phyloP scores from a whole-genome alignment of 2,888 invertebrate genomes.

The Eucriotettix oculatus region DNA sequence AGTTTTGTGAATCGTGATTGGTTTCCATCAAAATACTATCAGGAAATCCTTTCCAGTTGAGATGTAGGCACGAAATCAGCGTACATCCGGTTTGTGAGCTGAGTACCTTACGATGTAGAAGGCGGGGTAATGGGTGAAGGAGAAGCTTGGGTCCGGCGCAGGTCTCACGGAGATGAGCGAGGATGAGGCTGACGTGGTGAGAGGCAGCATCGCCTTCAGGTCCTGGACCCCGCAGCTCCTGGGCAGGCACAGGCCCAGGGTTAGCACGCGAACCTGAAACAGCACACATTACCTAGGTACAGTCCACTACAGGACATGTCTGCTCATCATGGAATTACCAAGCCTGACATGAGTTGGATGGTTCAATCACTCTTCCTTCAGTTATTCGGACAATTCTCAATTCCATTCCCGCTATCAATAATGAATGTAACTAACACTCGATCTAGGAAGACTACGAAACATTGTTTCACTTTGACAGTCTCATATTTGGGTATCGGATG shows the following conservation, averaged over 20 bases:
- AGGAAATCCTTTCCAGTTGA: too few relatives aligned
- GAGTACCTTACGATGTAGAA: not conserved
- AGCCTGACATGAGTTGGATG: not conserved
- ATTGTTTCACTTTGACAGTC: too few relatives aligned
- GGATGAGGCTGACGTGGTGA: not conserved
- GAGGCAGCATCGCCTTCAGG: conserved; percentile 31
- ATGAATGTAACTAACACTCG: too few relatives aligned
- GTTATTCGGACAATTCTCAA: too few relatives aligned
- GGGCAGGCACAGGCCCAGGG: conserved; percentile 62
- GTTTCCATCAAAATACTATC: too few relatives aligned
- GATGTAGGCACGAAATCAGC: too few relatives aligned
- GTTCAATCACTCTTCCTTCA: too few relatives aligned
- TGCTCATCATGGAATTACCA: not conserved
- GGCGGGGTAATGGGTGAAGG: not conserved
- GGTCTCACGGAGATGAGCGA: not conserved
- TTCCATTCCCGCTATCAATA: too few relatives aligned
- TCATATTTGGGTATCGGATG: too few relatives aligned
- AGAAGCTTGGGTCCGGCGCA: not conserved
- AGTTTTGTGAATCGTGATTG: too few relatives aligned
- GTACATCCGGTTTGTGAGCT: too few relatives aligned
- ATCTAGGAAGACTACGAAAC: too few relatives aligned
- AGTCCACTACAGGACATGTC: not conserved
- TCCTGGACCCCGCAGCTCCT: conserved; percentile 44
- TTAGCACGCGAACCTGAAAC: conserved; percentile 46
- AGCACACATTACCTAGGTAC: not conserved